phyloP scores from a whole-genome alignment of 2,888 invertebrate genomes.

The Brenthis daphne region DNA sequence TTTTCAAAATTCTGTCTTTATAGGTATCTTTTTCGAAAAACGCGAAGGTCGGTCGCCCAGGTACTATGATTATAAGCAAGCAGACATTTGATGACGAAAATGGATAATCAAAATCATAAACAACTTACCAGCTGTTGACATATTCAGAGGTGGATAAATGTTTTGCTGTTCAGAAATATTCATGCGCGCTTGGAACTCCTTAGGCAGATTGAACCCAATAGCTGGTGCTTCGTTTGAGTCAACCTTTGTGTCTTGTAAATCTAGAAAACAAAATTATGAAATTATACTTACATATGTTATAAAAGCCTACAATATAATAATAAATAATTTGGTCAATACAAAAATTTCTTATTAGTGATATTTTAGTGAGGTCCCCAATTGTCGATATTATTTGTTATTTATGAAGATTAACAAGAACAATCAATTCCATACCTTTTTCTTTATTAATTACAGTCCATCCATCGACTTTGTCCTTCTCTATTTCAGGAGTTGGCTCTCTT shows the following conservation, averaged over 20 bases:
- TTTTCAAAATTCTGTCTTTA: too few relatives aligned
- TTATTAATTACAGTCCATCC: conserved; percentile 71
- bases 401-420: not conserved
- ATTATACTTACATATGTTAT: not conserved
- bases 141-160: conserved; percentile 66
- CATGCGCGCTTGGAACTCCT: conserved; percentile 61
- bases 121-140: conserved; percentile 64
- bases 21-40: too few relatives aligned
- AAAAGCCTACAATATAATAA: not conserved
- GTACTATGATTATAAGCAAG: too few relatives aligned
- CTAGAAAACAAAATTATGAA: conserved; percentile 41
- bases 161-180: conserved; percentile 50
- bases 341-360: not conserved
- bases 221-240: conserved; percentile 44
- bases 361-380: too few relatives aligned
- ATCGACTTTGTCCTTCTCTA: conserved; percentile 53
- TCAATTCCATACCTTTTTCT: conserved; percentile 58
- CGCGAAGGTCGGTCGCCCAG: too few relatives aligned
- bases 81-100: too few relatives aligned
- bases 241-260: conserved; percentile 54
- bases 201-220: conserved; percentile 62
- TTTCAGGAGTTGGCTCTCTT: conserved; percentile 38
- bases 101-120: not conserved
- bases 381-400: not conserved
- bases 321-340: not conserved